phyloP scores from a whole-genome alignment of 2,113 vertebrate genomes.

The Myrmecobius fasciatus region DNA sequence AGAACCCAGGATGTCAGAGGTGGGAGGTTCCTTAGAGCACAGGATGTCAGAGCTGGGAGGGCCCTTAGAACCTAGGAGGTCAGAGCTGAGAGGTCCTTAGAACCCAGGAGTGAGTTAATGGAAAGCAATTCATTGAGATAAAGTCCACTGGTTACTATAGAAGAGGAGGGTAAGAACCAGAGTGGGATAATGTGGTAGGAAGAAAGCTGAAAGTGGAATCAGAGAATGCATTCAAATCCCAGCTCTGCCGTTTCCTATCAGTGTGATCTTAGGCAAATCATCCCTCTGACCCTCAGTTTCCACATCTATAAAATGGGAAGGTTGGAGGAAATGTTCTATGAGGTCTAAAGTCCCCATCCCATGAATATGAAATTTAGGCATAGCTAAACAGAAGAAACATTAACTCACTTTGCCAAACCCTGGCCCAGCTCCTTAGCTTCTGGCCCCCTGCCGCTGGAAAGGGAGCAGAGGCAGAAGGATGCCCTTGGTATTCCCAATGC shows the following conservation, averaged over 20 bases:
- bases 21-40: too few species aligned
- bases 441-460: slow-evolving; percentile 53
- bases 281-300: not conserved
- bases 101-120: too few species aligned
- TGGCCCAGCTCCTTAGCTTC: slow-evolving; percentile 70
- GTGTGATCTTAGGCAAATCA: not conserved
- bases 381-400: slow-evolving; percentile 6
- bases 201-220: not conserved
- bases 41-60: too few species aligned
- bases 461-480: slow-evolving; percentile 52
- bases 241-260: too few species aligned
- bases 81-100: too few species aligned
- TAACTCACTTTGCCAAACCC: slow-evolving; percentile 59
- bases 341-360: not conserved
- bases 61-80: too few species aligned
- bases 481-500: not conserved
- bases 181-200: not conserved
- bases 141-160: not conserved
- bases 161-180: slow-evolving; percentile 30
- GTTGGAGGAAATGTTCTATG: not conserved
- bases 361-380: not conserved
- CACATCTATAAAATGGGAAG: slow-evolving; percentile 23
- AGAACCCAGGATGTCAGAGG: too few species aligned
- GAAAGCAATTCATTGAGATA: slow-evolving; percentile 62
- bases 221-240: not conserved